Evolutionary conservation across 1,140 invertebrate species (phyloP), one percentile per base, ranked within the genome.

Genomic region (Bombus waltoni): DNA sequence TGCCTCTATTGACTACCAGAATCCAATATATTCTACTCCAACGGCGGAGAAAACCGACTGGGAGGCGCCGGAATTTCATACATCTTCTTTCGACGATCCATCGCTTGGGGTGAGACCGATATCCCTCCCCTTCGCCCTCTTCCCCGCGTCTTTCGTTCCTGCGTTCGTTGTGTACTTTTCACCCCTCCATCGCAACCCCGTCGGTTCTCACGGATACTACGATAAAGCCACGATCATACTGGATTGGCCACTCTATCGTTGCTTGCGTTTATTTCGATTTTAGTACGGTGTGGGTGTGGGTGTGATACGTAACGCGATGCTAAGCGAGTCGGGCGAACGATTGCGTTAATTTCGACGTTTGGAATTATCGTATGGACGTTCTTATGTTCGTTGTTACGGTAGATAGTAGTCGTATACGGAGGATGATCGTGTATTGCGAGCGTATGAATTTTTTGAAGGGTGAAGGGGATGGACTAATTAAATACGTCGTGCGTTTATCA

Each of bases 1-100:
- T 94, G 93, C 93, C 91, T 94, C 94, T 95, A 95, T 94, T 94
- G 94, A 95, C 94, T 95, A 94, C 92, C 93, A 94, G 93, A 94
- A 94, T 94, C 93, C 94, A 94, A 95, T 95, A 95, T 94, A 95
- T 94, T 94, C 94, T 93, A 93, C 94, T 93, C 91, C 91, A 89
- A 90, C 87, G 90, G 92, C 91, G 91, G 91, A 92, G 93, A 94
- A 94, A 94, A 94, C 93, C 93, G 93, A 94, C 92, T 94, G 94
- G 94, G 91, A 94, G 94, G 93, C 92, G 92, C 94, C 93, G 91
- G 93, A 94, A 95, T 95, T 95, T 95, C 94, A 95, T 95, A 94
- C 94, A 93, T 95, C 94, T 95, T 94, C 92, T 94, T 94, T 93
- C 90, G 92, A 85, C 92, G 88, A 92, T 92, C 91, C 91, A 86